phyloP scores from a whole-genome alignment of 2,113 vertebrate species.

The Megatriorchis doriae region DNA sequence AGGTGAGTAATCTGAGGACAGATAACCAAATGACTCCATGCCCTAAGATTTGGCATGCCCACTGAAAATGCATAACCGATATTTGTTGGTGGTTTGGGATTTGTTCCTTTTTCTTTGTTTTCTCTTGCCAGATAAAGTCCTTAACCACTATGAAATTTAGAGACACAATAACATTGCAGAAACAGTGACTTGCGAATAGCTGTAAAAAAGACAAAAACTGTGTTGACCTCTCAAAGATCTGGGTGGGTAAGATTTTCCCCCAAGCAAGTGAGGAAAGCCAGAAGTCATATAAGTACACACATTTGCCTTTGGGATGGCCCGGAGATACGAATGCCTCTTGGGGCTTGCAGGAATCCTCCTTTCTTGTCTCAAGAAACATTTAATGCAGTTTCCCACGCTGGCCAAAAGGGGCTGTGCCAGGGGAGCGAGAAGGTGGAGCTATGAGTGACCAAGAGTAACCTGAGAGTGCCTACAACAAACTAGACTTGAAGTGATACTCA shows the following conservation, averaged over 20 bases:
- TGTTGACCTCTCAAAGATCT: background rate
- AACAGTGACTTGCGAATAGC: background rate
- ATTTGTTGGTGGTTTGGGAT: background rate
- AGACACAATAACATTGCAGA: background rate
- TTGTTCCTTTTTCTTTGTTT: background rate
- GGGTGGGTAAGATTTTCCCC: background rate
- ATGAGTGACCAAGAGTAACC: background rate
- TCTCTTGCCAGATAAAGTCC: background rate
- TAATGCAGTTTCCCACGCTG: background rate
- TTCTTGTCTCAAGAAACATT: background rate
- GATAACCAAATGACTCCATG: background rate
- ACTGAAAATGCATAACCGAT: background rate
- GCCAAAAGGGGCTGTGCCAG: background rate
- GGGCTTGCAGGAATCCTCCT: background rate
- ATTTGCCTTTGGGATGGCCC: background rate
- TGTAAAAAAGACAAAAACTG: background rate
- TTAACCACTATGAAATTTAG: background rate
- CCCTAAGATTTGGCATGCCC: background rate
- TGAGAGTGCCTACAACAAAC: background rate
- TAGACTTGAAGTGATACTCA: background rate
- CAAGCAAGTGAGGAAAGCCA: background rate
- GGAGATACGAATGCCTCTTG: background rate
- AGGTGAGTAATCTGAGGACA: background rate
- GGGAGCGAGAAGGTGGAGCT: conserved; percentile 10
- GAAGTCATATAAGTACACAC: background rate